Evolutionary conservation across 2,113 vertebrate species (phyloP).

Genomic region (Lophura nycthemera): DNA sequence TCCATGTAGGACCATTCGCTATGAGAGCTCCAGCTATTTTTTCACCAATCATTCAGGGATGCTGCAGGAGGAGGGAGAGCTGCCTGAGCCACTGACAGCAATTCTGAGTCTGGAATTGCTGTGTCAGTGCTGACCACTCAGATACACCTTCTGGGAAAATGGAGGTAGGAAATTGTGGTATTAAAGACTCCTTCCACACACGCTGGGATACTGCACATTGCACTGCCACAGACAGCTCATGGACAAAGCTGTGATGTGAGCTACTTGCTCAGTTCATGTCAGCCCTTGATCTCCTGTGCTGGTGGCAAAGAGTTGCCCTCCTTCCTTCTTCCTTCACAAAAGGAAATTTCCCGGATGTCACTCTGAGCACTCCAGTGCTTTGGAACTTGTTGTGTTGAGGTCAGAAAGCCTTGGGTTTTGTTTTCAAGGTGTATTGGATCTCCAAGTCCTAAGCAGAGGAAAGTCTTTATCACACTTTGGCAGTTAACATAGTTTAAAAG

Average conservation of each 20-base stretch:
- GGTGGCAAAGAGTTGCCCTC: background rate
- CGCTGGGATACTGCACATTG: background rate
- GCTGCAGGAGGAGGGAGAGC: background rate
- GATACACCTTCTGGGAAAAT: background rate
- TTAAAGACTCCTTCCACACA: background rate
- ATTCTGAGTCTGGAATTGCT: background rate
- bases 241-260: background rate
- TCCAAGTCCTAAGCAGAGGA: background rate
- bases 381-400: background rate
- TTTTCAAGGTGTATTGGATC: background rate
- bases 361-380: background rate
- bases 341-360: background rate
- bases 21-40: background rate
- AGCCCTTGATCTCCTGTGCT: background rate
- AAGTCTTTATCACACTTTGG: background rate
- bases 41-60: background rate
- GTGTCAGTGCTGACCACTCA: background rate
- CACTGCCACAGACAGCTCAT: background rate
- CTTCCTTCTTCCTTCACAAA: background rate
- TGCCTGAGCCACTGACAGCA: background rate
- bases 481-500: background rate
- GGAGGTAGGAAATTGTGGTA: background rate
- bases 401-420: background rate
- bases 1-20: fast-evolving
- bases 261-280: background rate